Evolutionary conservation across 2,888 invertebrate species (phyloP), one percentile per base, ranked within the genome.

Genomic region (Drosophila antonietae): DNA sequence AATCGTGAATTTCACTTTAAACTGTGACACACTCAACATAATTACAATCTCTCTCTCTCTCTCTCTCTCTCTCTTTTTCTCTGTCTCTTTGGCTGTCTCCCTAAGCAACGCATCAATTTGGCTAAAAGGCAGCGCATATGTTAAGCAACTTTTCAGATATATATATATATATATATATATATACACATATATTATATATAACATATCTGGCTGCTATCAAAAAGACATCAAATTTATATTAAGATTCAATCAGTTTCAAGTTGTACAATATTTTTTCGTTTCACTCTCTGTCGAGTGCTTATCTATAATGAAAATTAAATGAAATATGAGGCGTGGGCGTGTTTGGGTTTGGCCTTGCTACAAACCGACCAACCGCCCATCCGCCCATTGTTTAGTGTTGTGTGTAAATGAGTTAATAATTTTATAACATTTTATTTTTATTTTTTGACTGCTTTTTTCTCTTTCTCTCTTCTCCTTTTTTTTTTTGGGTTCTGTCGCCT

Each of bases 1-100:
- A 64, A 68, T 60, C 62, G 46, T 79, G 63, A 61, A 75, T 79
- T 70, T 59, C 57, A 70, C 62, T 77, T 79, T 79, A 66, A 69
- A 52, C 58, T 57, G 52, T 63, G 75, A 60, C 75, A 79, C 43
- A 69, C 62, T 66, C 68, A 61, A 52, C 47, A 57, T 66, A 65
- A 71, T 65, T 68, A 71, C 58, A 68, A 68, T 51, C 37, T 51
- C 10, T 15, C 53, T 4, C 14, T 3, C 15, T 28, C 37, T 7
- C 33, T n/a, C 49, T 0, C 14, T 3, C 15, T 28, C 37, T 7
- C 33, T n/a, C 49, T 0, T 7, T 3, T 15, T 15, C 23, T 9
- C 49, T 49, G 3, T 2, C 5, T 15, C 46, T 23, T 7, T 44
- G 1, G 12, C 44, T 44, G 12, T 20, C 20, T 20, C 44, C 18